Base-by-base conservation (phyloP, 2,888 invertebrate genomes). In the Odiellus spinosus region DNA sequence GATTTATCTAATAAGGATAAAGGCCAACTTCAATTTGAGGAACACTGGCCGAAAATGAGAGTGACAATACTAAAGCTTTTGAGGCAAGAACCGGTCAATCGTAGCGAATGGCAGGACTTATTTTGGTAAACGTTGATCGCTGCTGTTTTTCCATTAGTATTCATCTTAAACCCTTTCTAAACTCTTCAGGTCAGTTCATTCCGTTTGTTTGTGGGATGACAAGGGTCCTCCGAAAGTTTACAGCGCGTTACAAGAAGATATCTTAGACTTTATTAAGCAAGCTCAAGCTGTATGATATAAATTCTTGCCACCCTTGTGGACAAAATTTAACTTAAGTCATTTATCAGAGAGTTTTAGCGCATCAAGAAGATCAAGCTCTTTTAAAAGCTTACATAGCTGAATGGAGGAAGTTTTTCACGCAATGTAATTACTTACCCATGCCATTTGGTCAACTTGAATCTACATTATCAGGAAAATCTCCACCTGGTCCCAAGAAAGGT, bases 391-490 rank as follows among this genome's bases (percentile, higher is more conserved):
- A 99, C 65, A 96, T 96, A 58, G 78, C 82, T 5, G 96, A 98
- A 69, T 99, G 98, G 98, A 77, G 88, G 43, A 91, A 90, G 64
- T 98, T 95, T 71, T 95, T 93, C 64, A 86, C 90, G 3, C 96
- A 98, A 66, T 93, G 95, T 67, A 84, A 86, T 65, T 96, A 95
- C 70, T 72, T 96, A 60, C 95, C 95, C 1, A 83, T 90, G 56
- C 95, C 95, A 15, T 96, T 96, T 71, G 77, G 82, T 49, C 88
- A 90, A 64, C 71, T 96, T 57, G 93, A 95, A 69, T 79, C 79
- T 55, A 78, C 85, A 47, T 74, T 91, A 36, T 78, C 80, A 47
- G 80, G 80, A 18, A 82, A 81, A 64, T 70, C 70, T 50, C 70
- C 73, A 38, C 58, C 64, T 45, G 63, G 64, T 52, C 63, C 61